These are phyloP conservation scores for Drosophila sproati DNA, from an alignment of 1,140 invertebrate genomes.

Conservation along the genomic window DNA sequence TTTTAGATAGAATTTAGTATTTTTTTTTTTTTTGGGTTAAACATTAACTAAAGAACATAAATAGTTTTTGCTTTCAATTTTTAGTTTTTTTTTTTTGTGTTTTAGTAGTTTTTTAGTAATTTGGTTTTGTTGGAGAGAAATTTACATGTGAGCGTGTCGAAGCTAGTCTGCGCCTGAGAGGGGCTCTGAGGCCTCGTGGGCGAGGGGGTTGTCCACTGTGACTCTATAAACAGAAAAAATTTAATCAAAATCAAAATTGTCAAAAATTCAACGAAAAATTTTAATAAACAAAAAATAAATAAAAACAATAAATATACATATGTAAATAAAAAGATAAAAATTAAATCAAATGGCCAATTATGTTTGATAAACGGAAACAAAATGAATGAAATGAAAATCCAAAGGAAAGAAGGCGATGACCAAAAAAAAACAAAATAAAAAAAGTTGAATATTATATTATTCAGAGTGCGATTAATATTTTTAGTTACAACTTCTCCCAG, in stretches of 20 bases:
- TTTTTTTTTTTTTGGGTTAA: conserved; percentile 29
- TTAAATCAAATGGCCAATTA: conserved; percentile 62
- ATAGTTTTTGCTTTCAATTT: conserved; percentile 59
- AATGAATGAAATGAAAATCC: conserved; percentile 41
- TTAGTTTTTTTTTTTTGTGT: conserved; percentile 44
- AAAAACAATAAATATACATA: conserved; percentile 49
- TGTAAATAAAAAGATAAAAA: conserved; percentile 34
- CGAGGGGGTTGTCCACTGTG: conserved; percentile 85
- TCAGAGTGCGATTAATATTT: conserved; percentile 78
- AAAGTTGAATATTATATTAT: conserved; percentile 62
- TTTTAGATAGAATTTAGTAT: conserved; percentile 36
- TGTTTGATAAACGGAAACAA: conserved; percentile 56
- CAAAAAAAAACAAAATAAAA: conserved; percentile 3
- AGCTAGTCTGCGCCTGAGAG: conserved; percentile 85
- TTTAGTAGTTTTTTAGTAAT: conserved; percentile 70
- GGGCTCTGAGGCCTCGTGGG: conserved; percentile 85
- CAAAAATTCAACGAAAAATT: conserved; percentile 39
- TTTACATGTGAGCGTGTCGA: conserved; percentile 86
- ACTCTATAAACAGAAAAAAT: conserved; percentile 85
- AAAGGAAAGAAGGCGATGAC: conserved; percentile 49
- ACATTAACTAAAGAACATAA: conserved; percentile 76
- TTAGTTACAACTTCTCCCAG: conserved; percentile 73
- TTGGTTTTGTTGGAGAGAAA: conserved; percentile 78
- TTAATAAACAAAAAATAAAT: conserved; percentile 57
- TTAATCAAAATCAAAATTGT: conserved; percentile 63